These are phyloP conservation scores for Coenonympha glycerion DNA, from an alignment of 2,888 invertebrate genomes.

Conservation along the genomic window DNA sequence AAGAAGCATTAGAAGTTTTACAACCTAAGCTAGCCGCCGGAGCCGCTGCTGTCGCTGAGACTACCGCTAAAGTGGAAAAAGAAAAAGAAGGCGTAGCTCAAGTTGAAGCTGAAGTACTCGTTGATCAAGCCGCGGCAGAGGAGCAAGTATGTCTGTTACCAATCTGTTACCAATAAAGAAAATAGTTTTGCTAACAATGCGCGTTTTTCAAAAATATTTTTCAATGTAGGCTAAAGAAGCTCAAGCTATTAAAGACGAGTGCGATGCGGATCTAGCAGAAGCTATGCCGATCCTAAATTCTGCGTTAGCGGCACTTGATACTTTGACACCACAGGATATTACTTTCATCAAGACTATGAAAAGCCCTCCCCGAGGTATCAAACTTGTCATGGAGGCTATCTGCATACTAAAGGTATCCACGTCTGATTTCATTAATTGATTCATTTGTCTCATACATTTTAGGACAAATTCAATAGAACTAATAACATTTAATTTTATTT, in stretches of 20 bases:
- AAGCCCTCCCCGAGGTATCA: conserved; percentile 93
- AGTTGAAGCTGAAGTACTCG: conserved; percentile 85
- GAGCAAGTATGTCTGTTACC: conserved; percentile 78
- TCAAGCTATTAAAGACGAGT: conserved; percentile 93
- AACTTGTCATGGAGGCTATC: conserved; percentile 95
- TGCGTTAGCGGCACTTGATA: conserved; percentile 91
- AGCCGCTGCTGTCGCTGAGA: conserved; percentile 90
- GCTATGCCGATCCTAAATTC: conserved; percentile 93
- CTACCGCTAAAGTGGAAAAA: conserved; percentile 89
- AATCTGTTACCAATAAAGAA: background rate
- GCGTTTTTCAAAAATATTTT: background rate
- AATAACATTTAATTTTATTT: conserved; percentile 15
- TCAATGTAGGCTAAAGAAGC: conserved; percentile 77
- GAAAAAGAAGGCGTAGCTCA: conserved; percentile 91
- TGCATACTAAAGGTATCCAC: conserved; percentile 87
- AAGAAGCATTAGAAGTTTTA: conserved; percentile 85
- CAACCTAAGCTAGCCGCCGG: conserved; percentile 92
- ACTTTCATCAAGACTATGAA: conserved; percentile 97
- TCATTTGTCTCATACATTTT: background rate
- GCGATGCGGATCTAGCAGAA: conserved; percentile 92
- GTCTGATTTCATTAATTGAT: background rate
- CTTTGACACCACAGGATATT: conserved; percentile 92
- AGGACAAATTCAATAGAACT: background rate
- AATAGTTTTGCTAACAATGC: background rate
- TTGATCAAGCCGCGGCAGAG: conserved; percentile 86